Evolutionary conservation across 2,113 vertebrate species (phyloP).

Genomic region (Pogona vitticeps): DNA sequence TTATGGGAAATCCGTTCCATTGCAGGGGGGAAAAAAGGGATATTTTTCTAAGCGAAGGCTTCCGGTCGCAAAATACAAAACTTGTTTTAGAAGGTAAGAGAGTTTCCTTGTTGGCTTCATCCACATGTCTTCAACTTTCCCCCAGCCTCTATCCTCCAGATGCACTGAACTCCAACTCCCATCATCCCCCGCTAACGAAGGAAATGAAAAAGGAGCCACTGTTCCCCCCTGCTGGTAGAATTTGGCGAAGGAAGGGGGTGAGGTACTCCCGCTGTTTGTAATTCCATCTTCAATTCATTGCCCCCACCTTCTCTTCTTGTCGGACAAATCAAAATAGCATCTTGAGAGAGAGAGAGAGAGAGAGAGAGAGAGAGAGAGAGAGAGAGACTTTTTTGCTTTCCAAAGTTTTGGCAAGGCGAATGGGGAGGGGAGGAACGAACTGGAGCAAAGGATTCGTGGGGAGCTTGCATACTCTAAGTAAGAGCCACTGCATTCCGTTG

Average conservation of each 20-base stretch:
- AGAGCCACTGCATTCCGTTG: background rate
- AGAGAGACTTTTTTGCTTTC: too few relatives aligned
- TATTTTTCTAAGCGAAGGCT: background rate
- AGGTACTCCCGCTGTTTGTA: too few relatives aligned
- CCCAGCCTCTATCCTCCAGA: background rate
- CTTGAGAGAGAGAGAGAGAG: background rate
- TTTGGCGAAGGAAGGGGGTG: too few relatives aligned
- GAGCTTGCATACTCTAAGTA: too few relatives aligned
- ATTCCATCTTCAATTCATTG: too few relatives aligned
- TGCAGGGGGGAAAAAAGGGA: accelerated
- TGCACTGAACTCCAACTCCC: background rate
- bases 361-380: too few relatives aligned
- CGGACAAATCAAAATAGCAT: background rate
- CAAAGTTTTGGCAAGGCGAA: background rate
- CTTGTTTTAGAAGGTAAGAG: background rate
- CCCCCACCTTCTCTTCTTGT: background rate
- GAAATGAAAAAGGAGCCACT: background rate
- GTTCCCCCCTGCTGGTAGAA: too few relatives aligned
- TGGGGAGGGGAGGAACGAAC: background rate
- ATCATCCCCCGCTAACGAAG: background rate
- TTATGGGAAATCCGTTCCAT: background rate
- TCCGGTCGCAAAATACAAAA: background rate
- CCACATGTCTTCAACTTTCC: background rate
- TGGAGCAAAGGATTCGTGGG: background rate
- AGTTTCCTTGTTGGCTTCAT: background rate